Base-by-base conservation (phyloP, 2,113 vertebrate species). In the Galbula dea region DNA sequence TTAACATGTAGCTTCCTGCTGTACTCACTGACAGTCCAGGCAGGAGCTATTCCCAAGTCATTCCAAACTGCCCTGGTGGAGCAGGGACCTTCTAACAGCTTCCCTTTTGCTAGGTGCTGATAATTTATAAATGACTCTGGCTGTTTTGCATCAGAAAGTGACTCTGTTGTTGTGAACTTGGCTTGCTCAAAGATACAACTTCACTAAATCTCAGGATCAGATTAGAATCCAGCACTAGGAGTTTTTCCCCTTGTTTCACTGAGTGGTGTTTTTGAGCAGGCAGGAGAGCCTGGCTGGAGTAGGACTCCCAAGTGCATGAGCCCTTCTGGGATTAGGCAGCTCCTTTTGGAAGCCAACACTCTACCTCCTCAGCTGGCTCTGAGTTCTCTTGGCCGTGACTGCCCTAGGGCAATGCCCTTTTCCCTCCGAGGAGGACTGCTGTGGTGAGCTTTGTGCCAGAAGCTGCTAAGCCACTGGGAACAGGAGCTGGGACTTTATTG, bases 361-460 rank as follows among this genome's bases (percentile, higher is more conserved):
- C 49, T 69, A 15, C 67, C 86, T 58, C 29, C 20, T 5, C 10
- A 8, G 0, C 20, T 3, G 67, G 59, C 23, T 4, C 46, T 15
- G 17, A 18, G 3, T 51, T 11, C 39, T 59, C 43, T 4, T 1
- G 6, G 2, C 63, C 7, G 30, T 2, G 2, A 15, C 15, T 3
- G 2, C 65, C 1, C 3, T 3, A 10, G 61, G 0, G 6, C 2
- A 7, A 23, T 2, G 1, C 63, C 34, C 23, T 34, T 18, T 3
- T 19, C 36, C 0, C 6, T 0, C 1, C 16, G 0, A 6, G 37
- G 78, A 3, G 10, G n/a, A 3, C 21, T 27, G 29, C 12, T 29
- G 9, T 6, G 1, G 57, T 0, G 36, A 57, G 73, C 41, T 34
- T 62, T 5, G n/a, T 11, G 76, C 69, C 43, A 17, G 1, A 1